Evolutionary conservation across 37 sponge, comb jelly and placozoan genomes (phyloP).

Genomic region (Lycopodina hypogea): DNA sequence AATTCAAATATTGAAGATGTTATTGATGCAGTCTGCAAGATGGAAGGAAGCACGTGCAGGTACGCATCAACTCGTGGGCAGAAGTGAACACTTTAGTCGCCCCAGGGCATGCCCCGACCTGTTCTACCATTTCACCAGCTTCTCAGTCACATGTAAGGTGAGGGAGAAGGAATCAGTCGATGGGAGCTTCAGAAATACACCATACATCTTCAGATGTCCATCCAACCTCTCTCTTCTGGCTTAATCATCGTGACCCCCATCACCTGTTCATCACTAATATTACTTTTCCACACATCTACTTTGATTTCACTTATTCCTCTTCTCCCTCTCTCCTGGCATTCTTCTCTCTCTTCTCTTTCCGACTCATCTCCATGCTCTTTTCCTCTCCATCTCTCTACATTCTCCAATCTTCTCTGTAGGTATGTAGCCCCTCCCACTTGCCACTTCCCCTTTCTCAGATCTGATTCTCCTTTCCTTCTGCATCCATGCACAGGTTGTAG

Average conservation of each 20-base stretch:
- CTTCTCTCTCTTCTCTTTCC: no score
- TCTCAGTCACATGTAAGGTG: not conserved
- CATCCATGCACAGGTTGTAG: not conserved
- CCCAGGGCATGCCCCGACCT: not conserved
- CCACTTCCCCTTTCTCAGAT: not conserved
- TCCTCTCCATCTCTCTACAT: no score
- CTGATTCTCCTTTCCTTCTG: not conserved
- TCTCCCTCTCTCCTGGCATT: no score
- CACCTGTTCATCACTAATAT: no score
- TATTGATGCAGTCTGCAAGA: slow-evolving; percentile 34
- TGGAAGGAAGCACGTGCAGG: slow-evolving; percentile 25
- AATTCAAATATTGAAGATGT: no score
- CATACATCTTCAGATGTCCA: no score
- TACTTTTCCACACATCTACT: no score
- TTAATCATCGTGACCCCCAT: no score
- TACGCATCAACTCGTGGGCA: slow-evolving; percentile 68
- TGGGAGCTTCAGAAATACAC: no score
- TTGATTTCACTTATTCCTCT: no score
- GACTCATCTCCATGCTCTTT: no score
- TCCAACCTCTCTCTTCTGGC: not conserved
- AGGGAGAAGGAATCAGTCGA: not conserved
- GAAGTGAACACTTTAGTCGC: slow-evolving; percentile 40
- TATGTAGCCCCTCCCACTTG: not conserved
- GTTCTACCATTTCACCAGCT: not conserved
- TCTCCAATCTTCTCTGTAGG: no score